These are phyloP conservation scores for Rhinichthys osculus DNA, from an alignment of 2,797 vertebrate genomes.

Conservation along the genomic window DNA sequence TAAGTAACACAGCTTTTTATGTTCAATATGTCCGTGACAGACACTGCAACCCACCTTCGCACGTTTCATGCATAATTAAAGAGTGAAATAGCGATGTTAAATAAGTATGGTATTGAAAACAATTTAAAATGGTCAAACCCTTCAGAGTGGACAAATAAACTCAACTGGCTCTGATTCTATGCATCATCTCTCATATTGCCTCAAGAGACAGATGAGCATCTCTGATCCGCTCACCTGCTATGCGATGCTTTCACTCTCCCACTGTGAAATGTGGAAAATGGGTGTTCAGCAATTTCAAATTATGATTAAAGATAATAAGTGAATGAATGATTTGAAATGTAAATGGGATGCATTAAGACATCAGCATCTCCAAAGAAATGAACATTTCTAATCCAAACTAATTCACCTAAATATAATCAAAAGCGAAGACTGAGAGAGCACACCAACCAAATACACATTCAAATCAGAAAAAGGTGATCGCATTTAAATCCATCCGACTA, in stretches of 20 bases:
- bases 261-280: slow-evolving; percentile 4
- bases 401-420: neutral
- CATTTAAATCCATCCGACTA: neutral
- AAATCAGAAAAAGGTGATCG: neutral
- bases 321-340: neutral
- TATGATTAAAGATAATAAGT: slow-evolving; percentile 1
- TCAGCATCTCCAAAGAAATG: neutral
- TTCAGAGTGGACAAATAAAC: slow-evolving; percentile 9
- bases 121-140: neutral
- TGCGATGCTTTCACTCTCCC: neutral
- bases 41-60: neutral
- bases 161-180: neutral
- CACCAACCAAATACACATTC: neutral
- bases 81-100: neutral
- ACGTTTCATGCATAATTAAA: neutral
- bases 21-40: neutral
- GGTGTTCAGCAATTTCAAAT: neutral
- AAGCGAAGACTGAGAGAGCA: neutral
- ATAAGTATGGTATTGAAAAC: neutral
- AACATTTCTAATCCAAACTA: neutral
- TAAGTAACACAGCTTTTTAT: slow-evolving; percentile 1
- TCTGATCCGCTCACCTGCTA: slow-evolving; percentile 16
- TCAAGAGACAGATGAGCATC: slow-evolving; percentile 27
- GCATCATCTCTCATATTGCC: slow-evolving; percentile 14
- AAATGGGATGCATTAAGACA: neutral